Percentiles rank a stretch among this genome's conserved stretches.
Evolutionary conservation across 2,797 vertebrate species (phyloP).

Genomic region (Bradypodion ventrale): DNA sequence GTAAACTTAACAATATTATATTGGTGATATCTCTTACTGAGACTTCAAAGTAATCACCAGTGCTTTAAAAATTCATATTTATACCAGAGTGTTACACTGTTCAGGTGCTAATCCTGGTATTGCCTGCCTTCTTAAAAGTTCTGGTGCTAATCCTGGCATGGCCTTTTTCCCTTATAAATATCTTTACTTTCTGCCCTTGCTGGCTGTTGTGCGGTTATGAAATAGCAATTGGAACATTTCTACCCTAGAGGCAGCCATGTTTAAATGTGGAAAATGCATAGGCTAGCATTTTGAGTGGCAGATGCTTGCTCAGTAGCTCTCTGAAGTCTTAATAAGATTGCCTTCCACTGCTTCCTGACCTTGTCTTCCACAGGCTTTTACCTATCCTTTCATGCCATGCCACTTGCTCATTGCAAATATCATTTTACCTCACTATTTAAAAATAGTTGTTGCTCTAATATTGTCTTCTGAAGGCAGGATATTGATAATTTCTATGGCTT

Average conservation of each 20-base stretch:
- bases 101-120: not conserved
- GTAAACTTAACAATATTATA: not conserved
- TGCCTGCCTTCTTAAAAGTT: not conserved
- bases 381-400: not conserved
- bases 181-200: slow-evolving; percentile 21
- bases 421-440: not conserved
- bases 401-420: slow-evolving; percentile 16
- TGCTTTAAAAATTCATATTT: not conserved
- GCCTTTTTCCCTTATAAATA: not conserved
- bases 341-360: slow-evolving; percentile 1
- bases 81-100: not conserved
- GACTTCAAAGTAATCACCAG: not conserved
- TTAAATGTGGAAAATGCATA: not conserved
- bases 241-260: not conserved
- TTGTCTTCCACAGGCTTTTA: slow-evolving; percentile 3
- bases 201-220: not conserved
- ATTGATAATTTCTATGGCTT: not conserved
- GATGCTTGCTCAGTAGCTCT: not conserved
- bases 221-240: not conserved
- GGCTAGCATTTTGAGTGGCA: not conserved
- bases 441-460: slow-evolving; percentile 5
- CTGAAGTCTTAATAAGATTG: slow-evolving; percentile 22
- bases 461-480: not conserved
- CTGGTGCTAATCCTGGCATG: not conserved
- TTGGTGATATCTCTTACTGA: not conserved